A percentile compares a stretch with the other conserved stretches of the same genome.
These are phyloP conservation scores for Xestia ashworthii DNA, from an alignment of 2,888 invertebrate genomes.

Conservation along the genomic window DNA sequence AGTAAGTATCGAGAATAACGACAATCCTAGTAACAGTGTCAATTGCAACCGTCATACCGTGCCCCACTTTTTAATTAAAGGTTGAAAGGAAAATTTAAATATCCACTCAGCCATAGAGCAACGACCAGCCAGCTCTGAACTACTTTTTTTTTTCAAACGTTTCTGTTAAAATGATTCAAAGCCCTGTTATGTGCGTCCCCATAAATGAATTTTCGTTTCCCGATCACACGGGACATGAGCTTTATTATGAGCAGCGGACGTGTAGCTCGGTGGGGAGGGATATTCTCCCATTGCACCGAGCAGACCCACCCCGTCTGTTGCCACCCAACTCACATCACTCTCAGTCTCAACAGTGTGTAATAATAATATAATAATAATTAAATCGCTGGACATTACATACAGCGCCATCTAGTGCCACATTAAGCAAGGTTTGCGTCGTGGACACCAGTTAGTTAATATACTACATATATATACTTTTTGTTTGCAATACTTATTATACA, in stretches of 20 bases:
- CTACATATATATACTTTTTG: no score
- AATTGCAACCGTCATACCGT: background rate
- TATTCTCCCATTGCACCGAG: background rate
- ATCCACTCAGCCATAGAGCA: background rate
- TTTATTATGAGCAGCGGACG: conserved; percentile 26
- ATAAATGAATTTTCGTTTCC: conserved; percentile 17
- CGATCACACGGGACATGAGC: background rate
- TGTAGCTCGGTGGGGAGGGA: background rate
- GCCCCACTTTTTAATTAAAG: background rate
- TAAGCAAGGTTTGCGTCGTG: no score
- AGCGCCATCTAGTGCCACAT: no score
- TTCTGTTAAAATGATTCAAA: background rate
- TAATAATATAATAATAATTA: no score
- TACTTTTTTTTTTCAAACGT: background rate
- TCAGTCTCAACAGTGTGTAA: background rate
- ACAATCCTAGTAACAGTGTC: background rate
- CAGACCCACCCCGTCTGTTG: background rate
- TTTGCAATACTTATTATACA: no score
- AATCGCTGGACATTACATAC: no score
- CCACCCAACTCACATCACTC: background rate
- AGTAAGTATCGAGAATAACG: background rate
- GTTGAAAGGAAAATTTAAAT: background rate
- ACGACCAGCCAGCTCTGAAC: background rate
- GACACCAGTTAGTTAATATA: no score
- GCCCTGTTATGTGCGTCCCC: background rate